Percentiles rank a stretch among this genome's conserved stretches.
Evolutionary conservation across 2,888 invertebrate genomes (phyloP).

Genomic region (Lasioglossum figueresi): DNA sequence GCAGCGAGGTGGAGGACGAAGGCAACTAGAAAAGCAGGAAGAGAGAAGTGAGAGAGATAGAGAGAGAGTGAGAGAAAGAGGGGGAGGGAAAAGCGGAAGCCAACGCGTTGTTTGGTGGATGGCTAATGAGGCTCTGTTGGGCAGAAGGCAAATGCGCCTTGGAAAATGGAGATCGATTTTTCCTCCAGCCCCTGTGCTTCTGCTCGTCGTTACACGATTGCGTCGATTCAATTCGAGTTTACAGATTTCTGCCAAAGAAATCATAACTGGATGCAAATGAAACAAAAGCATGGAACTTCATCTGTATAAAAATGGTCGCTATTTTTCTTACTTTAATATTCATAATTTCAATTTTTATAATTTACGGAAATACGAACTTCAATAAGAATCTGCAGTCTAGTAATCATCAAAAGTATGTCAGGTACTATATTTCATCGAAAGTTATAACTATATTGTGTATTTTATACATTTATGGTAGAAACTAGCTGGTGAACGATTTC

Average conservation of each 20-base stretch:
- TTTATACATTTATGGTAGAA: no score
- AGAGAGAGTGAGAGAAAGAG: background rate
- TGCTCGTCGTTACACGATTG: conserved; percentile 17
- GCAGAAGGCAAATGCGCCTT: conserved; percentile 59
- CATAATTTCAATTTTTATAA: no score
- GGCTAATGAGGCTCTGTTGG: conserved; percentile 76
- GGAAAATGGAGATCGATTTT: conserved; percentile 73
- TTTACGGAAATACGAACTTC: no score
- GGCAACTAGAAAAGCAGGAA: conserved; percentile 32
- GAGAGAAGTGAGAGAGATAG: conserved; percentile 5
- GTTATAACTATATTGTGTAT: no score
- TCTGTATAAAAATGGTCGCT: no score
- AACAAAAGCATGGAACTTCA: background rate
- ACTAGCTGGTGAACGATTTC: no score
- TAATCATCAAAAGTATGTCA: no score
- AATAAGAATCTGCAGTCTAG: no score
- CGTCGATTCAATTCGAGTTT: background rate
- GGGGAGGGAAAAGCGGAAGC: conserved; percentile 42
- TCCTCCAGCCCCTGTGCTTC: conserved; percentile 17
- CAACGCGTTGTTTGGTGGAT: conserved; percentile 70
- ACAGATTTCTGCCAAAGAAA: background rate
- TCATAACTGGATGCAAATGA: background rate
- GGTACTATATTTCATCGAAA: no score
- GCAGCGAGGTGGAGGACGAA: conserved; percentile 28
- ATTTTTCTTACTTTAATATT: no score